Base-by-base conservation (phyloP, 2,888 invertebrate genomes). In the Melinaea marsaeus region DNA sequence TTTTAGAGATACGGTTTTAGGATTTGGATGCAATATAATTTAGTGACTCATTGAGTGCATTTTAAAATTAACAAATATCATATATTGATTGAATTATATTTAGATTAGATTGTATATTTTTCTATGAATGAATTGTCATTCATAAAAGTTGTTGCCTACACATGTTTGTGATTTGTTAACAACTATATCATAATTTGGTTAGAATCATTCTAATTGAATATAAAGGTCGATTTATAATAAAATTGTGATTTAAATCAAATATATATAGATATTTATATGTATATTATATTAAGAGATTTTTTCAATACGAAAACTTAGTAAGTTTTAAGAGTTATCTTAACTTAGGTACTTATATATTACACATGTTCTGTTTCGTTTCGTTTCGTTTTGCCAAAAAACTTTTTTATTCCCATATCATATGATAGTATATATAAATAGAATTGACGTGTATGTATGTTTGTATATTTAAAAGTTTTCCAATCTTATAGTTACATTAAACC, bases 181-280 rank as follows among this genome's bases (percentile, higher is more conserved):
- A 22, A 1, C 74, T 60, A 64, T 75, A 13, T 64, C 55, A 56
- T 61, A 57, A 54, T 42, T 42, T 74, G 47, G 59, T 71, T 75
- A 70, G 61, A 80, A 78, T 69, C 72, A 65, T 55, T 69, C 76
- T 81, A 81, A 81, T 76, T 75, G 75, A 62, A 42, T 57, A 63
- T 69, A 74, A 70, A 74, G 79, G 79, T 76, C 72, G 74, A 70
- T 65, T 71, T 65, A 55, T 55, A 58, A 71, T 69, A 62, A 67
- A 69, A 71, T 68, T 3, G 22, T 7, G 32, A 32, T 11, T 51
- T 51, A 32, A 32, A 32, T 51, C 7, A 1, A 32, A 72, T 57
- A 67, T 60, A 69, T 61, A 62, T 55, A 63, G 58, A 65, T 65
- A 64, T 46, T 69, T 37, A 3, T 3, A 51, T 51, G 9, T 11